Percentiles rank a stretch among this genome's conserved stretches.
Evolutionary conservation across 2,797 vertebrate species (phyloP).

Genomic region (Peromyscus melanophrys): DNA sequence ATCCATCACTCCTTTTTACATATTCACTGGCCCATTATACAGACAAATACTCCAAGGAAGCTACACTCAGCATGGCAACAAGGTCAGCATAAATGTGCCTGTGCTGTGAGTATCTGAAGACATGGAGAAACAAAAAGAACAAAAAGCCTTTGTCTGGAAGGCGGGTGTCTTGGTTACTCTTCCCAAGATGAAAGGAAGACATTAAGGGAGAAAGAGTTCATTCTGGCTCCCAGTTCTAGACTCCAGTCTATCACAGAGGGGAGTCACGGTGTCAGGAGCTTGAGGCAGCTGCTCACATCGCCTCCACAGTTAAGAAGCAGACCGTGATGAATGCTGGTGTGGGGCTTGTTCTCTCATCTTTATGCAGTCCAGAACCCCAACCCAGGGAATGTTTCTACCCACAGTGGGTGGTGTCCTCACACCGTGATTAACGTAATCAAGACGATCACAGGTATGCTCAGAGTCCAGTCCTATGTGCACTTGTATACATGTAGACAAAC

Average conservation of each 20-base stretch:
- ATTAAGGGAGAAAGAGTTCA: neutral
- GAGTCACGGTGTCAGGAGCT: no score
- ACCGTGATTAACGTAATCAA: neutral
- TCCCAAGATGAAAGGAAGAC: no score
- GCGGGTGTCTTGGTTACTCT: neutral
- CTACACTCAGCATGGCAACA: neutral
- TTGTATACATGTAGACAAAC: neutral
- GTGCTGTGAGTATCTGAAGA: neutral
- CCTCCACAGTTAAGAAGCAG: neutral
- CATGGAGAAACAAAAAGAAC: neutral
- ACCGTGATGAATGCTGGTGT: neutral
- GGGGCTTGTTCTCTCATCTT: neutral
- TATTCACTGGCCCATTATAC: neutral
- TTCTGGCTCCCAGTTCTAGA: neutral
- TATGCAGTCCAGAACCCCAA: neutral
- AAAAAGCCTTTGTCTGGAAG: neutral
- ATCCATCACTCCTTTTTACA: neutral
- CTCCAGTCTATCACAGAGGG: neutral
- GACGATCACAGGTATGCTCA: neutral
- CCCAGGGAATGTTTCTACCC: neutral
- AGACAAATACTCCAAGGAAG: neutral
- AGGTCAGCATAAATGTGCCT: neutral
- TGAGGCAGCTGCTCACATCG: neutral
- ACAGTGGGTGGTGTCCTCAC: neutral
- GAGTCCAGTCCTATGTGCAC: neutral